phyloP scores from a whole-genome alignment of 2,888 invertebrate species.

The Cyclophora punctaria region DNA sequence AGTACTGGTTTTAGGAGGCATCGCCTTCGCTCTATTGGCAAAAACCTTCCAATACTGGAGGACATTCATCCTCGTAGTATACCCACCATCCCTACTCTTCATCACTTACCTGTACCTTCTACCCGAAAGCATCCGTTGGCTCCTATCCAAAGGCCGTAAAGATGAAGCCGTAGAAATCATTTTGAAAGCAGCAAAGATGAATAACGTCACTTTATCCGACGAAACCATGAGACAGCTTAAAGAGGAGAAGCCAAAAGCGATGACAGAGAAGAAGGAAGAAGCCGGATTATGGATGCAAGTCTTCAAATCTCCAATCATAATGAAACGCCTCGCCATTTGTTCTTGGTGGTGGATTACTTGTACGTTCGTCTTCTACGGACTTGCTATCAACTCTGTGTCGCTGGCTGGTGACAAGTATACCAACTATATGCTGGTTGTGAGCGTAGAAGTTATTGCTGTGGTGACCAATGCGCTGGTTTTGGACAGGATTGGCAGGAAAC shows the following conservation, averaged over 20 bases:
- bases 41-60: constrained; percentile 83
- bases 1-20: constrained; percentile 80
- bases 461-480: constrained; percentile 78
- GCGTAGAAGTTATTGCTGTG: constrained; percentile 83
- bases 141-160: constrained; percentile 79
- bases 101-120: constrained; percentile 80
- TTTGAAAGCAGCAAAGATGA: constrained; percentile 77
- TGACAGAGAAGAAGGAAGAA: constrained; percentile 34
- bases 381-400: constrained; percentile 84
- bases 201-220: constrained; percentile 67
- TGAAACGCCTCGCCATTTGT: constrained; percentile 56
- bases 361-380: constrained; percentile 86
- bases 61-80: constrained; percentile 78
- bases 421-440: constrained; percentile 82
- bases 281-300: constrained; percentile 55
- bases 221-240: constrained; percentile 56
- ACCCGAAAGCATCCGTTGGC: constrained; percentile 87
- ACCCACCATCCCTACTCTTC: constrained; percentile 81
- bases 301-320: constrained; percentile 54
- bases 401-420: constrained; percentile 84
- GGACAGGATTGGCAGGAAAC: constrained; percentile 78
- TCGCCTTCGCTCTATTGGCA: constrained; percentile 80
- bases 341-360: constrained; percentile 85
- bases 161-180: constrained; percentile 79
- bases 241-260: constrained; percentile 46